Evolutionary conservation across 2,113 vertebrate genomes (phyloP).

Genomic region (Pao palembangensis): DNA sequence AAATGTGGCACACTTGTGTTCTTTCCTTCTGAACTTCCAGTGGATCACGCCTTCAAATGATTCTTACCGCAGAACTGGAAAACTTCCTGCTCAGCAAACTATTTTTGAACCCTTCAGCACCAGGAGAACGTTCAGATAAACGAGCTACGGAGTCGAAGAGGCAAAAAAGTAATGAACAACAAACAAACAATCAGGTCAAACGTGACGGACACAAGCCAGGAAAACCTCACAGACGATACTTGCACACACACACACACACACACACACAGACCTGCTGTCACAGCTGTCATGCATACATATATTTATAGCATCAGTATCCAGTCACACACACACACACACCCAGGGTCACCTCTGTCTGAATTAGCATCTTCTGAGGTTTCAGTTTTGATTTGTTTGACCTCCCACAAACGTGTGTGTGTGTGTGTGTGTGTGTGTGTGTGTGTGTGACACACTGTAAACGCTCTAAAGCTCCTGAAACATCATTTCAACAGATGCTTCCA

Average conservation of each 20-base stretch:
- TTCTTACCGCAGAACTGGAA: no score
- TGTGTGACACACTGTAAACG: neutral
- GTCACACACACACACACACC: conserved; percentile 2
- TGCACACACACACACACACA: neutral
- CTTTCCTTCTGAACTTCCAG: no score
- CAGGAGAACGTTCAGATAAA: no score
- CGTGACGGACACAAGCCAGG: neutral
- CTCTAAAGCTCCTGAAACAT: conserved; percentile 1
- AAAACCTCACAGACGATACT: conserved; percentile 15
- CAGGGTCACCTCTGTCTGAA: neutral
- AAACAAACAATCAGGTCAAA: conserved; percentile 1
- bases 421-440: conserved; percentile 18
- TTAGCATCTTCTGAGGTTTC: no score
- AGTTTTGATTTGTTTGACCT: no score
- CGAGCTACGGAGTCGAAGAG: no score
- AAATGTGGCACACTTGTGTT: no score
- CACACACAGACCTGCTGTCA: neutral
- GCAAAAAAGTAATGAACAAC: no score
- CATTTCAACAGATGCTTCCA: conserved; percentile 7
- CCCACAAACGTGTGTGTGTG: neutral
- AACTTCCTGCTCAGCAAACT: neutral
- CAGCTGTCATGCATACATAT: neutral
- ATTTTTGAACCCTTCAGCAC: no score
- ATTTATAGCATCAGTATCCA: neutral
- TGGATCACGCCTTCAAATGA: no score